Conservation (phyloP, 2,113 vertebrate genomes). For the Gymnarchus niloticus region DNA sequence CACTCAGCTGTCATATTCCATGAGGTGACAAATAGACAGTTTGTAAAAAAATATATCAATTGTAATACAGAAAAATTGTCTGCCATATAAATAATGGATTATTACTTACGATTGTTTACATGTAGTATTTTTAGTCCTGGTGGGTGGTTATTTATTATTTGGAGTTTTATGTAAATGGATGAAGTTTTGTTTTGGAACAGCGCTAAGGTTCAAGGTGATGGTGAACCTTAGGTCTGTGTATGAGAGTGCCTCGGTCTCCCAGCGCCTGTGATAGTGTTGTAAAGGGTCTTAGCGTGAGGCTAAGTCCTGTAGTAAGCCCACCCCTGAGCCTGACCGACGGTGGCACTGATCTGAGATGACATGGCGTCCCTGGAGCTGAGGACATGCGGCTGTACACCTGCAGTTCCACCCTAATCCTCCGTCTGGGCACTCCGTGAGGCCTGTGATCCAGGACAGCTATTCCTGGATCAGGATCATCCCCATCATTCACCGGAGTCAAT, state of each 20-base stretch:
- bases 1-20: too few species aligned
- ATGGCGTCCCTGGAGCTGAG: not conserved
- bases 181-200: too few species aligned
- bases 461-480: not conserved
- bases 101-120: not conserved
- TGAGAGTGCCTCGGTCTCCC: not conserved
- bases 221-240: too few species aligned
- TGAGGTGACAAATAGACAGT: too few species aligned
- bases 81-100: not conserved
- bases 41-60: not conserved
- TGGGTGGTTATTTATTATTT: not conserved
- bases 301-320: not conserved
- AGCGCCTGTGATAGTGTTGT: not conserved
- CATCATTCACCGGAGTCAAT: not conserved
- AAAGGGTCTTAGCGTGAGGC: not conserved
- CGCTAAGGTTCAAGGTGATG: too few species aligned
- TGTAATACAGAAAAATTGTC: not conserved
- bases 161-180: not conserved
- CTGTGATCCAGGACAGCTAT: not conserved
- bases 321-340: not conserved
- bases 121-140: not conserved
- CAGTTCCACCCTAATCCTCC: not conserved
- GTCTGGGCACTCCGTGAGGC: not conserved
- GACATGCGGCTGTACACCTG: not conserved
- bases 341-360: slow-evolving; percentile 7